These are phyloP conservation scores for Endomychus coccineus DNA, from an alignment of 2,888 invertebrate species.

Conservation along the genomic window DNA sequence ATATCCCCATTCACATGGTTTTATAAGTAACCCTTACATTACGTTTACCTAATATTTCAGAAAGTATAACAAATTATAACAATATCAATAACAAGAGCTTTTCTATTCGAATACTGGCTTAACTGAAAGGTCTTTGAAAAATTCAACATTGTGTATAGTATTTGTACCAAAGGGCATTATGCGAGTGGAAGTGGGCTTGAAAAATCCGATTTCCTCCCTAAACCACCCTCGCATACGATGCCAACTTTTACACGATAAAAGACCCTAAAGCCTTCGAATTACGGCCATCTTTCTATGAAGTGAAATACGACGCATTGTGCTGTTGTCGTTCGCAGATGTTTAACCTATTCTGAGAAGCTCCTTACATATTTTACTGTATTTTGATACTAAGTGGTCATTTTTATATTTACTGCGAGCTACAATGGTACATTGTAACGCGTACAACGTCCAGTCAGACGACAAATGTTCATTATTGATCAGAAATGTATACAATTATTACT, in stretches of 20 bases:
- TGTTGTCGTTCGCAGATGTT: slow-evolving; percentile 30
- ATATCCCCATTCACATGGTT: too few species aligned
- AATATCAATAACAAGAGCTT: slow-evolving; percentile 36
- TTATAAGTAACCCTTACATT: too few species aligned
- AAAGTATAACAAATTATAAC: slow-evolving; percentile 30
- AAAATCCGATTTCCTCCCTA: slow-evolving; percentile 44
- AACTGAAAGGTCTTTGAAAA: slow-evolving; percentile 33
- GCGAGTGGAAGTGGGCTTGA: slow-evolving; percentile 45
- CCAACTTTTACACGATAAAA: slow-evolving; percentile 24
- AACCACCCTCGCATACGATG: slow-evolving; percentile 39
- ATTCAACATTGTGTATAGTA: slow-evolving; percentile 35
- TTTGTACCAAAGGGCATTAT: slow-evolving; percentile 37
- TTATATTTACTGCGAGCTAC: too few species aligned
- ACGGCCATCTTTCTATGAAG: slow-evolving; percentile 14
- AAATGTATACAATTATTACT: too few species aligned
- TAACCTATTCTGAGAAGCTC: slow-evolving; percentile 26
- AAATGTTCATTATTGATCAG: too few species aligned
- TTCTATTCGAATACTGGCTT: slow-evolving; percentile 30
- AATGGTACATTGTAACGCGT: too few species aligned
- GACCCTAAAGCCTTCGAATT: slow-evolving; percentile 16
- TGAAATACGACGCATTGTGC: slow-evolving; percentile 21
- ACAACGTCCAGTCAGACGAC: too few species aligned
- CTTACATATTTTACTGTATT: slow-evolving; percentile 27
- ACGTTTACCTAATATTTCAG: slow-evolving; percentile 14
- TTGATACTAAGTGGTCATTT: slow-evolving; percentile 27